Percentiles rank a stretch among this genome's conserved stretches.
These are phyloP conservation scores for Gryllus bimaculatus DNA, from an alignment of 1,140 invertebrate species.

Conservation along the genomic window DNA sequence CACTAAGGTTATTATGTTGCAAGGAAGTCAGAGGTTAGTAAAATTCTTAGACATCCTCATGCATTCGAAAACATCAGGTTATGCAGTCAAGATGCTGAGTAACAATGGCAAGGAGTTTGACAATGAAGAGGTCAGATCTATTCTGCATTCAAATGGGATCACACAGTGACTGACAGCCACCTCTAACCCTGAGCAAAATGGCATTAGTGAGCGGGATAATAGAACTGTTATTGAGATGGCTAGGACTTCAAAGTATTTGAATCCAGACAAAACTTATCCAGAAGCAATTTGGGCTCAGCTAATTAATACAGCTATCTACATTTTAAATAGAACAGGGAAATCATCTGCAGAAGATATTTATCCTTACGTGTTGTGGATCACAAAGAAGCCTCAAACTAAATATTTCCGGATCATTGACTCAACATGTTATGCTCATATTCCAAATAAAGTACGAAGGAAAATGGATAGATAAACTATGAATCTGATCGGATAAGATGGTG, in stretches of 20 bases:
- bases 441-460: conserved; percentile 32
- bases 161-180: conserved; percentile 31
- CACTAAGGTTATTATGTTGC: too few species aligned
- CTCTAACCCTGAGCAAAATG: conserved; percentile 41
- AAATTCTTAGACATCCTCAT: neutral
- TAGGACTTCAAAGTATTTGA: neutral
- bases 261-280: conserved; percentile 21
- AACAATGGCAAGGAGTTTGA: too few species aligned
- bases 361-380: conserved; percentile 14
- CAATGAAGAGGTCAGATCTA: conserved; percentile 7
- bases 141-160: conserved; percentile 19
- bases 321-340: conserved; percentile 33
- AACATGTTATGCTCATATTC: conserved; percentile 31
- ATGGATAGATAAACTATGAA: conserved; percentile 23
- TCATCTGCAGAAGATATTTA: conserved; percentile 26
- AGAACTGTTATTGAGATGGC: too few species aligned
- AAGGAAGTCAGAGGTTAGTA: neutral
- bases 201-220: conserved; percentile 32
- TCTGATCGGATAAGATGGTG: conserved; percentile 19
- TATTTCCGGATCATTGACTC: conserved; percentile 31
- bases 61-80: too few species aligned
- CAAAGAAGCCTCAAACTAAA: conserved; percentile 25
- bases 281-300: conserved; percentile 35
- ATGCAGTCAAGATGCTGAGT: conserved; percentile 13
- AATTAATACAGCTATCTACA: conserved; percentile 31